Base-by-base conservation (phyloP, 2,113 vertebrate species). In the Mormoops blainvillei region DNA sequence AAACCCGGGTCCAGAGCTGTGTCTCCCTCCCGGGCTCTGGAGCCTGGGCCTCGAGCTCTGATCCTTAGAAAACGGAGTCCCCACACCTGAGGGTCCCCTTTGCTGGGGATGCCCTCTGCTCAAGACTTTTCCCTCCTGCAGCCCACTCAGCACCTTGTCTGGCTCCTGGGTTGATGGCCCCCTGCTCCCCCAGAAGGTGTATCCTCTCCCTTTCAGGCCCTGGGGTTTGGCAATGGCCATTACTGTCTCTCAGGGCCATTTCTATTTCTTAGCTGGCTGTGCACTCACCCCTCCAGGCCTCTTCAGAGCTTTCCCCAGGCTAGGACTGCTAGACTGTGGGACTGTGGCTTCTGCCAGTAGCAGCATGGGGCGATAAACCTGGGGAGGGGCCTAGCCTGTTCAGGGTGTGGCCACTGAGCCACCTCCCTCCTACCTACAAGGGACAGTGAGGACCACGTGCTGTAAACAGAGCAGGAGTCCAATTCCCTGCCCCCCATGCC, bases 201-300 rank as follows among this genome's bases (percentile, higher is more conserved):
- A 45, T 90, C 71, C 67, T 61, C 11, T 94, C 88, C 76, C 36
- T 88, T 84, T 38, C 5, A 52, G 88, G 50, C 24, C 52, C 24
- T 36, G 52, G 36, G 14, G 33, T 63, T 63, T 22, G 20, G 48
- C 50, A 89, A 48, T 0, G 0, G 83, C 43, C 43, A 41, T 67
- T 88, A 77, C 89, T 68, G 52, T 87, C 48, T 87, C 67, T 63
- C 52, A 54, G 96, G 0, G 83, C 38, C 50, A 41, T 67, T 88
- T 77, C 82, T 68, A 41, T 86, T 43, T 81, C 67, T 77, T 45
- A 54, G 96, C 65, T 81, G 76, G 77, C 41, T 0, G 0, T 16
- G 63, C 87, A 97, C 97, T 97, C 89, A 98, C 97, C 95, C 95
- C 43, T 93, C 84, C 24, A 76, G 96, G 92, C 78, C 61, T 97